Conservation (phyloP, 2,113 vertebrate genomes). For the Globicephala melas region DNA sequence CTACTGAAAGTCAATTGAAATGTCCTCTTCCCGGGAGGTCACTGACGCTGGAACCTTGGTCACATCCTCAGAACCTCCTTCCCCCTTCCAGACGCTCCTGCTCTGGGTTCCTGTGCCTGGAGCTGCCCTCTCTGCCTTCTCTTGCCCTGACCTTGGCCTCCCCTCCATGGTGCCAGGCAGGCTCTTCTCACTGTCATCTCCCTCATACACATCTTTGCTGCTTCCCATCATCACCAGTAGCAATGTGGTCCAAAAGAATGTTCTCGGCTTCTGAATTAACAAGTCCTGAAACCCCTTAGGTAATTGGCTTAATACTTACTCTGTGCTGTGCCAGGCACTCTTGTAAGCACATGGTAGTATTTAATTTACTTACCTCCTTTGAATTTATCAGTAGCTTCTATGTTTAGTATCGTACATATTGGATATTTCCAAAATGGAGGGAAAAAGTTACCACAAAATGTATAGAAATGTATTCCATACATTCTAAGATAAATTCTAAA, state of each 20-base stretch:
- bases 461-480: neutral
- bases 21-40: neutral
- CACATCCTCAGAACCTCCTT: neutral
- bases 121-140: no score
- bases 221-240: fast-evolving
- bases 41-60: fast-evolving
- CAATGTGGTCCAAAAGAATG: neutral
- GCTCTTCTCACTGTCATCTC: neutral
- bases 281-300: neutral
- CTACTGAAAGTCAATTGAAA: neutral
- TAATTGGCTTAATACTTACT: neutral
- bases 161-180: fast-evolving
- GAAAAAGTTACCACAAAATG: neutral
- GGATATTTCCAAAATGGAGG: neutral
- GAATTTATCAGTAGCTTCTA: neutral
- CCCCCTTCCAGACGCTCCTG: neutral
- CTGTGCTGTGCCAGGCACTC: neutral
- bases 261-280: neutral
- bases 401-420: fast-evolving
- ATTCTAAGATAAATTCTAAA: neutral
- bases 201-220: neutral
- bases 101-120: fast-evolving
- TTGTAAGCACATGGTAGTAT: fast-evolving
- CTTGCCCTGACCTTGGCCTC: neutral
- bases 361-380: neutral